Evolutionary conservation across 1,140 invertebrate genomes (phyloP).

Genomic region (Sitophilus oryzae): DNA sequence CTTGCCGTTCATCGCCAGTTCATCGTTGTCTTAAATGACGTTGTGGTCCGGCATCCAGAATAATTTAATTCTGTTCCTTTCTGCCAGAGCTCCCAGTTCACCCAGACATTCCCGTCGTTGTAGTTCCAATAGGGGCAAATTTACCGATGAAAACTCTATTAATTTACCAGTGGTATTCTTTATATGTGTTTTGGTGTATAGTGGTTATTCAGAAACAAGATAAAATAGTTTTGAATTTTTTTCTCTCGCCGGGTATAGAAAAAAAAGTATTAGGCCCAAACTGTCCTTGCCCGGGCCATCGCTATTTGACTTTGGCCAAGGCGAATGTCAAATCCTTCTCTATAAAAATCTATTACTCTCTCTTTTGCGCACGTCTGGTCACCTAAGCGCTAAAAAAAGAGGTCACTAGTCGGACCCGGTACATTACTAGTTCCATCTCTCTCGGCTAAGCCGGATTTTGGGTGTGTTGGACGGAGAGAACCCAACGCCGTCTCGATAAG

Average conservation of each 20-base stretch:
- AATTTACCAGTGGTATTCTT: too few relatives aligned
- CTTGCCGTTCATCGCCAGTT: too few relatives aligned
- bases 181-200: too few relatives aligned
- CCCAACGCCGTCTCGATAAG: background rate
- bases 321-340: conserved; percentile 29
- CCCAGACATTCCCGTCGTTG: too few relatives aligned
- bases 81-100: too few relatives aligned
- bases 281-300: conserved; percentile 15
- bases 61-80: too few relatives aligned
- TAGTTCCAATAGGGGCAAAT: too few relatives aligned
- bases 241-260: conserved; percentile 1
- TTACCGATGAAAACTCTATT: too few relatives aligned
- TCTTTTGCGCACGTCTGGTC: conserved; percentile 13
- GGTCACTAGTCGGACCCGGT: background rate
- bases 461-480: background rate
- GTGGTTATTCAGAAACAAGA: too few relatives aligned
- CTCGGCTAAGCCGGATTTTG: background rate
- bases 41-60: too few relatives aligned
- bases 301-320: conserved; percentile 32
- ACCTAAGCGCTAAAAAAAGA: conserved; percentile 21
- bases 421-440: background rate
- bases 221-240: conserved; percentile 1
- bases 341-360: conserved; percentile 23
- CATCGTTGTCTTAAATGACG: too few relatives aligned
- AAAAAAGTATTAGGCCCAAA: conserved; percentile 12